Conservation (phyloP, 1,140 invertebrate genomes). For the Plectrocnemia conspersa region DNA sequence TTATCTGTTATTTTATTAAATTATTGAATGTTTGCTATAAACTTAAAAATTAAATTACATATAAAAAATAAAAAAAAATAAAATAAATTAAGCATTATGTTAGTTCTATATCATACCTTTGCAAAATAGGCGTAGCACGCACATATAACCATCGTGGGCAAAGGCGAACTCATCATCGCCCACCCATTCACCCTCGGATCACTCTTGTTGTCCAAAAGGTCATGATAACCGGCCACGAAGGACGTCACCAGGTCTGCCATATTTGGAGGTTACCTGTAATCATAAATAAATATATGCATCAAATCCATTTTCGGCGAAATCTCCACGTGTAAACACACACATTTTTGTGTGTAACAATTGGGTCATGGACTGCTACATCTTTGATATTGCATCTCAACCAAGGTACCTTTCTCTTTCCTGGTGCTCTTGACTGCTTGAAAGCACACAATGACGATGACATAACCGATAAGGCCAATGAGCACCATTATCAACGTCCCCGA, state of each 20-base stretch:
- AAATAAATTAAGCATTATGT: too few species aligned
- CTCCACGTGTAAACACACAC: too few species aligned
- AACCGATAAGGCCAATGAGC: too few species aligned
- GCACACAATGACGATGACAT: too few species aligned
- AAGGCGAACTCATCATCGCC: slow-evolving; percentile 77
- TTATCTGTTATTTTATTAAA: too few species aligned
- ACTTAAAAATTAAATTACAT: too few species aligned
- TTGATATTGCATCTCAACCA: neutral
- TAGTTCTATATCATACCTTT: too few species aligned
- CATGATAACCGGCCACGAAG: slow-evolving; percentile 48
- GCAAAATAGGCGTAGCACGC: slow-evolving; percentile 72
- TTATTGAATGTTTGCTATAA: too few species aligned
- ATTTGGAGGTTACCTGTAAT: neutral
- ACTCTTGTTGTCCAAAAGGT: slow-evolving; percentile 70
- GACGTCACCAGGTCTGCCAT: slow-evolving; percentile 40
- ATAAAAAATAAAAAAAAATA: too few species aligned
- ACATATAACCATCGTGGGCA: slow-evolving; percentile 74
- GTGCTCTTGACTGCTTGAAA: too few species aligned
- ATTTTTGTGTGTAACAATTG: neutral
- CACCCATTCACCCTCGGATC: slow-evolving; percentile 79
- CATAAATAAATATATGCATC: neutral
- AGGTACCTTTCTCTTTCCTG: neutral
- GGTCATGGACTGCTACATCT: neutral
- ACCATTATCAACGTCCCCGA: too few species aligned
- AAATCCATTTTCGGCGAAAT: too few species aligned